A percentile compares a stretch with the other conserved stretches of the same genome.
phyloP scores from a whole-genome alignment of 2,888 invertebrate genomes.

The Busseola fusca region DNA sequence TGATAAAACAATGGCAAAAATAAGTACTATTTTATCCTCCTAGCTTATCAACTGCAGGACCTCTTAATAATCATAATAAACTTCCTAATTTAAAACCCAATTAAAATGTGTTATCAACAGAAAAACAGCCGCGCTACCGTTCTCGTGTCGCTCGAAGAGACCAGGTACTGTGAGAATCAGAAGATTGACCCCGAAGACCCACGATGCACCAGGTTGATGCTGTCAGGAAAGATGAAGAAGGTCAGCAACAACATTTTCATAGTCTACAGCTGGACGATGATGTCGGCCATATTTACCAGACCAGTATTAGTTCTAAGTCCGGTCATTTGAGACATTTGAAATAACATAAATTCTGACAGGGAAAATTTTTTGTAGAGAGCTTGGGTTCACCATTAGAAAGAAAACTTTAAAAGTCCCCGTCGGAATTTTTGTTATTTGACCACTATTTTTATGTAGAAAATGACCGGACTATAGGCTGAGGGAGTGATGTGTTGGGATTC shows the following conservation, averaged over 20 bases:
- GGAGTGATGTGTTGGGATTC: not conserved
- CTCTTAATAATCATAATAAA: not conserved
- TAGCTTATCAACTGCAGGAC: slow-evolving; percentile 6
- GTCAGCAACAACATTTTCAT: slow-evolving; percentile 73
- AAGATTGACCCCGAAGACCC: slow-evolving; percentile 93
- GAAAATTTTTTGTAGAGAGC: too few species aligned
- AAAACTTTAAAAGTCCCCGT: too few species aligned
- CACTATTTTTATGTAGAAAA: too few species aligned
- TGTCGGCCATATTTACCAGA: not conserved
- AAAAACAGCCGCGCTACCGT: slow-evolving; percentile 91
- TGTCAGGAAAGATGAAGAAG: slow-evolving; percentile 91
- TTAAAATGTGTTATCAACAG: slow-evolving; percentile 74
- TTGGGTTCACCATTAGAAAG: too few species aligned
- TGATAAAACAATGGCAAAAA: not conserved
- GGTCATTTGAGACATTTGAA: too few species aligned
- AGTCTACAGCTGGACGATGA: not conserved
- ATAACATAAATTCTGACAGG: too few species aligned
- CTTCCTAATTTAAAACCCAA: not conserved
- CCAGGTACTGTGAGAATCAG: slow-evolving; percentile 90
- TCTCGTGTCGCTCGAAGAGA: slow-evolving; percentile 92
- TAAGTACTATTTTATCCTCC: not conserved
- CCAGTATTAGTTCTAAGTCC: not conserved
- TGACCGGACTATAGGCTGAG: not conserved
- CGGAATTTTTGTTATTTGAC: too few species aligned
- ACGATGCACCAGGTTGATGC: slow-evolving; percentile 92